These are phyloP conservation scores for Brienomyrus brachyistius DNA, from an alignment of 2,113 vertebrate genomes.

Conservation along the genomic window DNA sequence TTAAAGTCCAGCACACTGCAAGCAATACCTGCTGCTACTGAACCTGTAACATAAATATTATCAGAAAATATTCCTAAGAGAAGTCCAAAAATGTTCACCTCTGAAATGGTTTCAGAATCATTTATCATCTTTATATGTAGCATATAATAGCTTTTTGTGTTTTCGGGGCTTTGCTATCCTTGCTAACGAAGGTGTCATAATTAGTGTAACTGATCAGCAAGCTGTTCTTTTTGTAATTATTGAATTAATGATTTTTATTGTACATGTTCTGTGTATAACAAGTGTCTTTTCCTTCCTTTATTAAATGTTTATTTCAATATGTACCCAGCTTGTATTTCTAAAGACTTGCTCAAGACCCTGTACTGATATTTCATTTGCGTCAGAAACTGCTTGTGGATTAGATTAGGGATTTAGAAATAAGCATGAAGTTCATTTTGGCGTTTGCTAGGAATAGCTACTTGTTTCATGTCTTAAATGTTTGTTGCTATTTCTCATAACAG, in stretches of 20 bases:
- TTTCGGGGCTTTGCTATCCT: not conserved
- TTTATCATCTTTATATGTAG: not conserved
- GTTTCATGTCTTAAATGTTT: not conserved
- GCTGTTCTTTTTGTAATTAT: conserved; percentile 10
- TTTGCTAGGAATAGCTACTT: not conserved
- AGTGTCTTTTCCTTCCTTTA: conserved; percentile 36
- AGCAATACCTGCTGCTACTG: not conserved
- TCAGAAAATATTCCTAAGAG: not conserved
- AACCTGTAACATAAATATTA: not conserved
- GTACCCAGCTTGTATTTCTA: not conserved
- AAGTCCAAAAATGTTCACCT: not conserved
- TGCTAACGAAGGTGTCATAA: not conserved
- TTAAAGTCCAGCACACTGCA: not conserved
- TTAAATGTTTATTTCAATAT: conserved; percentile 39
- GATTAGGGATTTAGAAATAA: not conserved
- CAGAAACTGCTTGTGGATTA: not conserved
- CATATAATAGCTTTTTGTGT: not conserved
- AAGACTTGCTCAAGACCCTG: not conserved
- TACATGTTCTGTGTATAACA: conserved; percentile 20
- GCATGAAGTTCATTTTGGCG: not conserved
- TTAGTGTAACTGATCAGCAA: conserved; percentile 13
- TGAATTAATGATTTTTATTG: conserved; percentile 19
- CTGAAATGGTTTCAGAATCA: not conserved
- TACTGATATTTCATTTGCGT: not conserved
- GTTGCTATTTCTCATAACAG: not conserved